A percentile compares a stretch with the other conserved stretches of the same genome.
Evolutionary conservation across 2,888 invertebrate species (phyloP).

Genomic region (Eupithecia insigniata): DNA sequence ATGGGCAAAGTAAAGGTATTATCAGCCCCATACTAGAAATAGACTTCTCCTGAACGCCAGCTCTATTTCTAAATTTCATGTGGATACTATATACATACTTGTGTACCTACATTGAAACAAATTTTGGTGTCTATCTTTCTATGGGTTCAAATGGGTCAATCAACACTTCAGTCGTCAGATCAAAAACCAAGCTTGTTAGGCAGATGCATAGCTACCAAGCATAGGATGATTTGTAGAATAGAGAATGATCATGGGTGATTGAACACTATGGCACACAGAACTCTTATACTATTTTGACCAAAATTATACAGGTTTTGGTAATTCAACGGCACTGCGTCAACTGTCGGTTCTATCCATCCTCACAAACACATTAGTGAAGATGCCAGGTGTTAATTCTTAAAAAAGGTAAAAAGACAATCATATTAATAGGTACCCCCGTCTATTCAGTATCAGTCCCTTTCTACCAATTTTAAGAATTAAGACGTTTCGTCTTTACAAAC

Average conservation of each 20-base stretch:
- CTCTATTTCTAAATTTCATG: background rate
- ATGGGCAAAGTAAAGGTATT: background rate
- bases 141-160: background rate
- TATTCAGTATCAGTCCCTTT: too few species aligned
- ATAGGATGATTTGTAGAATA: conserved; percentile 41
- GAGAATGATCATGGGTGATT: conserved; percentile 38
- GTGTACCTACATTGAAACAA: background rate
- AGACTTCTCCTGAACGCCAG: background rate
- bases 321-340: too few species aligned
- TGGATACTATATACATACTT: background rate
- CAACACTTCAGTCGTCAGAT: conserved; percentile 15
- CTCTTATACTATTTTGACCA: background rate
- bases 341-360: too few species aligned
- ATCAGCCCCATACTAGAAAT: background rate
- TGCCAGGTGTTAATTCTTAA: too few species aligned
- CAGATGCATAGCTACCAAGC: conserved; percentile 60
- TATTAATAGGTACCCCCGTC: too few species aligned
- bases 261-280: conserved; percentile 36
- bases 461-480: too few species aligned
- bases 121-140: background rate
- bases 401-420: too few species aligned
- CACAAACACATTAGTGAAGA: too few species aligned
- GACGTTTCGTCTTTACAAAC: too few species aligned
- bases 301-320: background rate
- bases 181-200: conserved; percentile 43